A percentile compares a stretch with the other conserved stretches of the same genome.
phyloP scores from a whole-genome alignment of 2,888 invertebrate species.

The Heteromurus nitidus region DNA sequence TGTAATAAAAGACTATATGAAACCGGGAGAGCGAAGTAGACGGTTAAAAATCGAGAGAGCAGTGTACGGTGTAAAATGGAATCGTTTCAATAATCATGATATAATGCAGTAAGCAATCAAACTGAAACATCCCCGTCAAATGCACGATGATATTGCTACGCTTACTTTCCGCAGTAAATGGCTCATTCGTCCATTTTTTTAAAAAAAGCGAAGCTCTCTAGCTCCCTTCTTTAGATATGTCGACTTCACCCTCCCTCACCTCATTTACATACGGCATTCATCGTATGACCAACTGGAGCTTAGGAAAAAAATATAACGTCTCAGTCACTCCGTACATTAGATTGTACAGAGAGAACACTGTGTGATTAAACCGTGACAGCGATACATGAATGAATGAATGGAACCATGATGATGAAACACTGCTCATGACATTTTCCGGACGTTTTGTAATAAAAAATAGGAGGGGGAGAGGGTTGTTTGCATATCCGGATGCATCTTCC shows the following conservation, averaged over 20 bases:
- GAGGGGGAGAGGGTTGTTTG: constrained; percentile 39
- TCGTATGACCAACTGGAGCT: not conserved
- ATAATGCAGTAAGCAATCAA: constrained; percentile 45
- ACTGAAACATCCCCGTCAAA: constrained; percentile 49
- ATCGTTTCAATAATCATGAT: constrained; percentile 40
- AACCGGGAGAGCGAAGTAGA: constrained; percentile 1
- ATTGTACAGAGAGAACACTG: constrained; percentile 47
- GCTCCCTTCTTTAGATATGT: constrained; percentile 38
- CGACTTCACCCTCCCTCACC: constrained; percentile 59
- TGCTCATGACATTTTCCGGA: constrained; percentile 65
- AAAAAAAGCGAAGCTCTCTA: constrained; percentile 44
- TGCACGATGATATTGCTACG: constrained; percentile 48
- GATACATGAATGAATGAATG: constrained; percentile 20
- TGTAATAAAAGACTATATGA: constrained; percentile 51
- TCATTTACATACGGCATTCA: constrained; percentile 66
- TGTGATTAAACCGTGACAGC: constrained; percentile 52
- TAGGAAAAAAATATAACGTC: constrained; percentile 23
- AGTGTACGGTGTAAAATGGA: constrained; percentile 15
- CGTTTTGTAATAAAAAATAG: constrained; percentile 38
- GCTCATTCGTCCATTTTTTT: constrained; percentile 65
- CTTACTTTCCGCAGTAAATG: constrained; percentile 51
- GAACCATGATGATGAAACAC: constrained; percentile 49
- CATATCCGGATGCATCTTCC: constrained; percentile 36
- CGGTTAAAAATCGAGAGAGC: constrained; percentile 31
- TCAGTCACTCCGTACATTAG: too few species aligned